Evolutionary conservation across 2,888 invertebrate species (phyloP).

Genomic region (Polymixis lichenea): DNA sequence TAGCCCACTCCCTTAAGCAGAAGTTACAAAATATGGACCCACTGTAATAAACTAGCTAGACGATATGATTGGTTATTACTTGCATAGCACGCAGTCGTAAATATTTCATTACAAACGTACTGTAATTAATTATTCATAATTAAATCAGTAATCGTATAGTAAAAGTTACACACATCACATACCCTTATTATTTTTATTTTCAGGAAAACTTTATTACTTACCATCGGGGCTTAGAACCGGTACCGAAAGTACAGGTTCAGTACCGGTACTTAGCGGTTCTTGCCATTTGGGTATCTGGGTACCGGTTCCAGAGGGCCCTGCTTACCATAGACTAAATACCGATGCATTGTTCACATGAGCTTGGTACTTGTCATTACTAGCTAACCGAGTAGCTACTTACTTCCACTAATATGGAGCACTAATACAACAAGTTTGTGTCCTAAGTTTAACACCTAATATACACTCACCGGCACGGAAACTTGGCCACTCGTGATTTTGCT

Average conservation of each 20-base stretch:
- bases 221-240: neutral
- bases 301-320: too few species aligned
- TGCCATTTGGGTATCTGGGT: too few species aligned
- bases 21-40: conserved; percentile 10
- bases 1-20: too few species aligned
- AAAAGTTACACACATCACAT: neutral
- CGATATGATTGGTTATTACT: neutral
- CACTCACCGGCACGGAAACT: too few species aligned
- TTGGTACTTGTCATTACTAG: neutral
- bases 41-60: conserved; percentile 4
- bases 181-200: neutral
- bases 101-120: neutral
- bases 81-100: conserved; percentile 12
- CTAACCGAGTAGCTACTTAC: neutral
- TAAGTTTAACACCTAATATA: neutral
- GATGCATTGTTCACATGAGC: neutral
- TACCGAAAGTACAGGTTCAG: neutral
- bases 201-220: neutral
- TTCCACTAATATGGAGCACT: neutral
- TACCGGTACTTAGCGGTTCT: too few species aligned
- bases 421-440: neutral
- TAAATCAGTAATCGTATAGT: neutral
- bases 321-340: neutral
- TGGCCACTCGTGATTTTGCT: too few species aligned
- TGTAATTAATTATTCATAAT: neutral